Evolutionary conservation across 2,113 vertebrate species (phyloP).

Genomic region (Regulus satrapa): DNA sequence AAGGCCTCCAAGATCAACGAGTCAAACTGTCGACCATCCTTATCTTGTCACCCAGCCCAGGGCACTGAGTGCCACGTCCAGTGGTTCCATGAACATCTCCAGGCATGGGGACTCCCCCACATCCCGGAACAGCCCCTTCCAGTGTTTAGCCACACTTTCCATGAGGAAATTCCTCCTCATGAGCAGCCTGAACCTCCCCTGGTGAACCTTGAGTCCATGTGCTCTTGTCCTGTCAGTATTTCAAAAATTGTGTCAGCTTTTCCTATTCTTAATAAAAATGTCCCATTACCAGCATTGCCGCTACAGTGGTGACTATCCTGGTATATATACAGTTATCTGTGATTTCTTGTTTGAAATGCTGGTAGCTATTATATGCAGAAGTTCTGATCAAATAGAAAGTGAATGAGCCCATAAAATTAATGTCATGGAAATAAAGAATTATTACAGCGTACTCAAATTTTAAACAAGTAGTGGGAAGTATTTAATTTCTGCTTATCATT

Average conservation of each 20-base stretch:
- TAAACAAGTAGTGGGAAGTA: neutral
- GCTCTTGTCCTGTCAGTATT: accelerated
- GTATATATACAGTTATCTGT: neutral
- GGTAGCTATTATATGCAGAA: neutral
- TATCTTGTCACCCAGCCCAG: neutral
- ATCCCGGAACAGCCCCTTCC: neutral
- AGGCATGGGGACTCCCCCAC: neutral
- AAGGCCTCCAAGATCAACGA: neutral
- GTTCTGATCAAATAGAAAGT: neutral
- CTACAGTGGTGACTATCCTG: neutral
- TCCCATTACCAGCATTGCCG: neutral
- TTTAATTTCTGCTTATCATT: conserved; percentile 16
- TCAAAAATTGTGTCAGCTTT: neutral
- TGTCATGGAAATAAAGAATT: conserved; percentile 20
- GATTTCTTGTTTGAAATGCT: neutral
- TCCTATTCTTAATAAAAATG: neutral
- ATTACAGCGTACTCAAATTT: neutral
- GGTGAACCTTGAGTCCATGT: neutral
- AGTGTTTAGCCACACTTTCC: neutral
- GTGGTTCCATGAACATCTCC: neutral
- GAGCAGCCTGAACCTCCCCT: neutral
- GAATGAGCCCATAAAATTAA: neutral
- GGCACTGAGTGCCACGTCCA: neutral
- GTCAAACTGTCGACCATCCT: neutral
- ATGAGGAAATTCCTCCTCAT: neutral